These are phyloP conservation scores for Diplazon laetatorius DNA, from an alignment of 2,888 invertebrate genomes.

Conservation along the genomic window DNA sequence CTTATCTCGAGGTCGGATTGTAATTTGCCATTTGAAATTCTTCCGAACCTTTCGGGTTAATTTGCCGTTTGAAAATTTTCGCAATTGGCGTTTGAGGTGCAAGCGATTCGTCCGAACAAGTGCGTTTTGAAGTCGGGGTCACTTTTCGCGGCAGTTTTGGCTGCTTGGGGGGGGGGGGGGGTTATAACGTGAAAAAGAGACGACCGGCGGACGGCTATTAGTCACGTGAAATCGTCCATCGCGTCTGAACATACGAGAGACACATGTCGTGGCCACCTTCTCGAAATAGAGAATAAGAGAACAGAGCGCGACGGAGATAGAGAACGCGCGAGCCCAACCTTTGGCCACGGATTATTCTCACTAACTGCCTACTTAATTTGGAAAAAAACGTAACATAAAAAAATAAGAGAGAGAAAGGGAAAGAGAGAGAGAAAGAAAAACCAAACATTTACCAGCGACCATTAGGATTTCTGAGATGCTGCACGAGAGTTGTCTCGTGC, in stretches of 20 bases:
- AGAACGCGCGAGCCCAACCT: constrained; percentile 7
- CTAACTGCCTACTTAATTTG: constrained; percentile 82
- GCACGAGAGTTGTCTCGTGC: constrained; percentile 13
- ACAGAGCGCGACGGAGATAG: constrained; percentile 34
- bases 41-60: too few relatives aligned
- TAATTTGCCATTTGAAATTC: too few relatives aligned
- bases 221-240: constrained; percentile 82
- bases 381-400: too few relatives aligned
- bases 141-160: constrained; percentile 46
- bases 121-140: constrained; percentile 38
- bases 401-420: too few relatives aligned
- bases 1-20: too few relatives aligned
- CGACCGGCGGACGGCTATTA: constrained; percentile 78
- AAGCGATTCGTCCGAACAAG: too few relatives aligned
- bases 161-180: constrained; percentile 35
- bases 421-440: too few relatives aligned
- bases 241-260: constrained; percentile 82
- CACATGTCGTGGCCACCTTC: constrained; percentile 78
- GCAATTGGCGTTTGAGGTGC: too few relatives aligned
- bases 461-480: constrained; percentile 43
- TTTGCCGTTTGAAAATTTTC: too few relatives aligned
- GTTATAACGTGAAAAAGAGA: constrained; percentile 59
- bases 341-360: constrained; percentile 64
- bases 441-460: constrained; percentile 78
- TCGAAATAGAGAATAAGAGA: constrained; percentile 76